Evolutionary conservation across 2,888 invertebrate species (phyloP), one percentile per base, ranked within the genome.

Genomic region (Drosophila nr. perissopoda): DNA sequence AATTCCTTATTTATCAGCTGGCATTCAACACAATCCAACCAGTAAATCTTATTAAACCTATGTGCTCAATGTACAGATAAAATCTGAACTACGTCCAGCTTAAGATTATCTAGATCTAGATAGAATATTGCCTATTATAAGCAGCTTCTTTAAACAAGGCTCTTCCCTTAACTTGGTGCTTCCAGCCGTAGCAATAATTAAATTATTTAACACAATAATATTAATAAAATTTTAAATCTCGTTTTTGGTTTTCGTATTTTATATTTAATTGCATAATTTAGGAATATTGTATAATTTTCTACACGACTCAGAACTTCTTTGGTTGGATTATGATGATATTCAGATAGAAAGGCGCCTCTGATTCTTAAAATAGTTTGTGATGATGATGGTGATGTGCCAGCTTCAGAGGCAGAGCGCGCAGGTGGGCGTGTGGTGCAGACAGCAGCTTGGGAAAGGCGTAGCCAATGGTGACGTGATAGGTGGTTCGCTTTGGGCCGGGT

Each of bases 401-500:
- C 42, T 90, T 80, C 21, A 91, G 18, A 2, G 91, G 91, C 36
- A 89, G 79, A 11, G 91, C 83, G 42, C 88, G 91, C 18, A 90
- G 70, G 64, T 91, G 92, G 6, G 83, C 77, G 38, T 90, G 91
- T 56, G 90, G 80, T n/a, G 88, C 82, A 27, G 89, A 77, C 21
- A 89, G 29, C 21, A 87, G 71, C 49, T 87, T 87, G 21, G 92
- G 92, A 49, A 91, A 91, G 0, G 90, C 90, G 64, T 90, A 92
- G 18, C 92, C 92, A 2, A 92, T 63, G 38, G 92, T 91, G 0
- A 92, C 79, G 1, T 91, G 91, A 33, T 92, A 91, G 2, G 91
- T 90, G 33, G 92, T 92, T 31, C 90, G 91, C 61, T 91, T 91
- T 10, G 92, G 92, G 25, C 92, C 92, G 11, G 89, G 89, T 25